Evolutionary conservation across 2,797 vertebrate genomes (phyloP).

Genomic region (Prunella strophiata): DNA sequence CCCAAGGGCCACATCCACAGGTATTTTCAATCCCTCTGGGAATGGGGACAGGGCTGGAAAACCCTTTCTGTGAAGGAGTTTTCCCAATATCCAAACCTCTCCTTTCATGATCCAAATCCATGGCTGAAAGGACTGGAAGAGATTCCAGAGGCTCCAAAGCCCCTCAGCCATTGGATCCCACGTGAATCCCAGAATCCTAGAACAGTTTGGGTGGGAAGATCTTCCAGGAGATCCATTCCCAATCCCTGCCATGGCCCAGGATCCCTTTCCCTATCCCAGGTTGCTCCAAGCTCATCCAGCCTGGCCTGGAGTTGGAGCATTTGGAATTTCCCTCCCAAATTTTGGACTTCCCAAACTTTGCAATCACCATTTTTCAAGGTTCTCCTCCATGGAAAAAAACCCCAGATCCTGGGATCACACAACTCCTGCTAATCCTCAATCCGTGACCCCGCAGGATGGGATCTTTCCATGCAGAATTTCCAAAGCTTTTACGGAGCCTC

Average conservation of each 20-base stretch:
- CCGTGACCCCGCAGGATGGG: accelerated
- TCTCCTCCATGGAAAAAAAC: neutral
- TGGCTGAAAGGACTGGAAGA: neutral
- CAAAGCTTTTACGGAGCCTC: neutral
- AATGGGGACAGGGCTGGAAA: neutral
- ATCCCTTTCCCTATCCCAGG: neutral
- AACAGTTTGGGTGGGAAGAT: neutral
- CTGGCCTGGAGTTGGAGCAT: accelerated
- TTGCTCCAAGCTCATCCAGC: neutral
- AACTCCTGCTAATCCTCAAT: accelerated
- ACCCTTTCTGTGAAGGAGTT: neutral
- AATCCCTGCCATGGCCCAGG: neutral
- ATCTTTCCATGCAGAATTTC: accelerated
- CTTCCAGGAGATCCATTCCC: neutral
- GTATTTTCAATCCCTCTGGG: neutral
- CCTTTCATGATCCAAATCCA: neutral
- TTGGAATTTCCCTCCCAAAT: neutral
- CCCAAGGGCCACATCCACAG: accelerated
- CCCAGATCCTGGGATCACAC: accelerated
- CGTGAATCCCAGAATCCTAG: accelerated
- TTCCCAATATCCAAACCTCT: neutral
- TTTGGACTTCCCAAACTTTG: too few species aligned
- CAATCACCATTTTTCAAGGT: neutral
- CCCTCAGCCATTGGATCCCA: neutral
- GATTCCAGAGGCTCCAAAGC: neutral